phyloP scores from a whole-genome alignment of 23 tunicate genomes.

The Styela plicata region DNA sequence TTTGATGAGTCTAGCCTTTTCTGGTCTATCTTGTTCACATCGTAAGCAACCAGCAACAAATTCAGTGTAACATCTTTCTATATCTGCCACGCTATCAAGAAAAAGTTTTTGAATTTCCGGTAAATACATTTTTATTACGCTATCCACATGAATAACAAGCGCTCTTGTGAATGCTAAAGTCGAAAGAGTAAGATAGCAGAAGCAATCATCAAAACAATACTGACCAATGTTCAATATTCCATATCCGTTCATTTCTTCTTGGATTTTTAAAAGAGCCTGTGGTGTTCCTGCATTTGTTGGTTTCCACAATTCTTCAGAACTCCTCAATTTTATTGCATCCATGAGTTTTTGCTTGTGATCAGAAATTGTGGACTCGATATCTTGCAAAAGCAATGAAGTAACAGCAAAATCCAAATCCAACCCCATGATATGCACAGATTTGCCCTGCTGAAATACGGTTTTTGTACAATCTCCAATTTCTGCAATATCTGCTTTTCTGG shows the following conservation, averaged over 20 bases:
- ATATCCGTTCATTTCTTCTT: constrained; percentile 77
- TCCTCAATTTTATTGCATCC: constrained; percentile 82
- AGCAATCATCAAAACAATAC: constrained; percentile 79
- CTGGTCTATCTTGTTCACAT: constrained; percentile 44
- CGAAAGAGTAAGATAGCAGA: constrained; percentile 63
- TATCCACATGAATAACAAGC: constrained; percentile 76
- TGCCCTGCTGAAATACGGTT: constrained; percentile 56
- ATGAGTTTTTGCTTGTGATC: constrained; percentile 79
- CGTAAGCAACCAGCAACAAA: constrained; percentile 73
- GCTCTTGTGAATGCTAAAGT: constrained; percentile 87
- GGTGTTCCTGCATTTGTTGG: constrained; percentile 71
- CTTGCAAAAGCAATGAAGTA: constrained; percentile 42
- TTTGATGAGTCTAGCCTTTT: constrained; percentile 58
- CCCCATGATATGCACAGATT: constrained; percentile 44
- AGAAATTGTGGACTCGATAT: constrained; percentile 41
- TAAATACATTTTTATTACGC: constrained; percentile 67
- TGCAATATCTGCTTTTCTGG: constrained; percentile 58
- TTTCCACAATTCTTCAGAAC: constrained; percentile 88
- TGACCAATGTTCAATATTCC: constrained; percentile 60
- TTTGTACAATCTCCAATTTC: constrained; percentile 88
- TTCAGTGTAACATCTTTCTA: constrained; percentile 51
- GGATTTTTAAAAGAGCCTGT: constrained; percentile 54
- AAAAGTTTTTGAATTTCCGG: constrained; percentile 63
- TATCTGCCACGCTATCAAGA: constrained; percentile 49
- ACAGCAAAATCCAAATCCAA: constrained; percentile 77